A percentile compares a stretch with the other conserved stretches of the same genome.
Evolutionary conservation across 53 echinoderm and acorn worm genomes (phyloP).

Genomic region (Pentamera pediparva): DNA sequence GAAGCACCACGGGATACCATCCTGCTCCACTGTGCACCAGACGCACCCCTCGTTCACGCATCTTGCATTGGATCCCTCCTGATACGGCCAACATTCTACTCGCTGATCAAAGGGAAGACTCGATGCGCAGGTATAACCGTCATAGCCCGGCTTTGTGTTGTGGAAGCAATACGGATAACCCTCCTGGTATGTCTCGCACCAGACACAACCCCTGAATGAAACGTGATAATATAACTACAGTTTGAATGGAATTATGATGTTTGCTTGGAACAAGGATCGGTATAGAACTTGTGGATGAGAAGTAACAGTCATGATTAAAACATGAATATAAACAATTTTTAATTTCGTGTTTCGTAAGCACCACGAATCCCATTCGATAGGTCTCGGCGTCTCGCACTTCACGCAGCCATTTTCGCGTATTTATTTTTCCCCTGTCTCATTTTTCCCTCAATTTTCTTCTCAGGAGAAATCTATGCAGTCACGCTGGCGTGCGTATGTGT

Average conservation of each 20-base stretch:
- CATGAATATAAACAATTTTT: too few species aligned
- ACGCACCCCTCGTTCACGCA: conserved; percentile 49
- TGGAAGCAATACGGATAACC: conserved; percentile 56
- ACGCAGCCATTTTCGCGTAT: too few species aligned
- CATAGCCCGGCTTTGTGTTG: conserved; percentile 48
- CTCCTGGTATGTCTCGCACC: conserved; percentile 40
- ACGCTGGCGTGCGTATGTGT: too few species aligned
- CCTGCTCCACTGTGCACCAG: conserved; percentile 33
- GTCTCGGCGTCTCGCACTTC: too few species aligned
- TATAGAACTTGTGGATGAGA: too few species aligned
- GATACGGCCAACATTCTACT: conserved; percentile 38
- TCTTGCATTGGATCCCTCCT: conserved; percentile 29
- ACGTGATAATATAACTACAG: not conserved
- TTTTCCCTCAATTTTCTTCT: too few species aligned
- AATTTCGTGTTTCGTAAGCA: too few species aligned
- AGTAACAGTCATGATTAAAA: too few species aligned
- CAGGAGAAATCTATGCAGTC: too few species aligned
- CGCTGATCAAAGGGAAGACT: conserved; percentile 32
- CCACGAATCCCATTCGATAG: too few species aligned
- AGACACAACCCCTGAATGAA: conserved; percentile 44
- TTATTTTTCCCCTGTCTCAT: too few species aligned
- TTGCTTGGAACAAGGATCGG: too few species aligned
- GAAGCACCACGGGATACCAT: conserved; percentile 54
- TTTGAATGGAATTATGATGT: not conserved
- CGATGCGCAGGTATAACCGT: conserved; percentile 48